Evolutionary conservation across 2,113 vertebrate genomes (phyloP), one percentile per base, ranked within the genome.

Genomic region (Osmerus eperlanus): DNA sequence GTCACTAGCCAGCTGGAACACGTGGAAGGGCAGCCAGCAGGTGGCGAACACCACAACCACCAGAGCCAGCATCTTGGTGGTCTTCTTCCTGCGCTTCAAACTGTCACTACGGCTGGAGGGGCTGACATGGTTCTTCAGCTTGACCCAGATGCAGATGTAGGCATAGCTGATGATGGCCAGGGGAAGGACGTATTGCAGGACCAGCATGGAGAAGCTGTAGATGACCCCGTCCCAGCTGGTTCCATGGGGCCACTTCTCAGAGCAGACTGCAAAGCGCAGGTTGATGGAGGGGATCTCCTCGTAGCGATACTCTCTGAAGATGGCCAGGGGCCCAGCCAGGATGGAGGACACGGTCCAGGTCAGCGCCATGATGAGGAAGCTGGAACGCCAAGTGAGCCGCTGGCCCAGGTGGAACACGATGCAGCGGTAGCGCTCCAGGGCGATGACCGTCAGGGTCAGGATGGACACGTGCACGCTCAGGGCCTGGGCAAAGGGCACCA

Each of bases 91-190:
- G 11, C 94, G 89, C 23, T 79, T 88, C 47, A 96, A 88, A 77
- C 90, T 91, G 69, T 96, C 93, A 3, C 88, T 93, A 28, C 94
- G 92, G 70, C 81, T 90, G 68, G 89, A 93, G 0, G 95, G 95
- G 79, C 94, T 96, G 78, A 95, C 71, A 0, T 96, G 95, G 74
- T 93, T 96, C 89, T 90, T 96, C 71, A 97, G 91, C 80, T 97
- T 97, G 79, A 96, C 88, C 95, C 95, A 97, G 80, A 97, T 97
- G 84, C 95, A 93, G 66, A 93, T 91, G 66, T 97, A 97, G 64
- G 95, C 94, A 0, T 95, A 97, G 76, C 93, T 96, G 84, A 97
- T 96, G 78, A 96, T 83, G 25, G 91, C 91, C 55, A 97, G 86
- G 11, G 95, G 95, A 11, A 95, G 67, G 2, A 94, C 92, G 18